These are phyloP conservation scores for Ceratotherium simum DNA, from an alignment of 2,113 vertebrate species.

Conservation along the genomic window DNA sequence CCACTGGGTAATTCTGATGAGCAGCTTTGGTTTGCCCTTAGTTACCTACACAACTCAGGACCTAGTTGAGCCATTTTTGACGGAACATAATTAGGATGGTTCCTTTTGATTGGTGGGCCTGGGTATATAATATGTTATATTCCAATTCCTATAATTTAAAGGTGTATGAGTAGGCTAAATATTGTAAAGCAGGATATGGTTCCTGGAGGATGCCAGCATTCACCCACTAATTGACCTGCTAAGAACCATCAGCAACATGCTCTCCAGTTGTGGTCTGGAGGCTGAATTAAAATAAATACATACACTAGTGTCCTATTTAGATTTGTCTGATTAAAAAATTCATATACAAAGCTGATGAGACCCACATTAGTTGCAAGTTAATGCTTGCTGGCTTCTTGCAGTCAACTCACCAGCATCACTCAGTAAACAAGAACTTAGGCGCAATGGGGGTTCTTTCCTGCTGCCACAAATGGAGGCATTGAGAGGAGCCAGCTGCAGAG, in stretches of 20 bases:
- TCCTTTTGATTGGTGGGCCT: conserved; percentile 40
- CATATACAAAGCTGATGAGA: conserved; percentile 33
- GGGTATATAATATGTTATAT: background rate
- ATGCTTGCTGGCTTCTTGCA: background rate
- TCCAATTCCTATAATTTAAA: conserved; percentile 38
- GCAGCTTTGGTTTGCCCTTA: background rate
- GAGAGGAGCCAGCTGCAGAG: background rate
- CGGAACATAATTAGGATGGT: background rate
- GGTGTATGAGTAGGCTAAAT: background rate
- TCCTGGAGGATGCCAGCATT: conserved; percentile 39
- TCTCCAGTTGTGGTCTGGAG: conserved; percentile 46
- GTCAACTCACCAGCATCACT: background rate
- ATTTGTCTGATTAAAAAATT: conserved; percentile 38
- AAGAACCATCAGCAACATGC: conserved; percentile 61
- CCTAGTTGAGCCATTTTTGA: background rate
- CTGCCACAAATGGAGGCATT: background rate
- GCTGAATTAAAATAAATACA: conserved; percentile 55
- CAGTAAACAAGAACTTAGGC: background rate
- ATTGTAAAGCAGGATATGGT: background rate
- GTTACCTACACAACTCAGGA: conserved; percentile 11
- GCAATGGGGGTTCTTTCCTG: background rate
- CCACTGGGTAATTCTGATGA: conserved; percentile 16
- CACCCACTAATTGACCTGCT: conserved; percentile 63
- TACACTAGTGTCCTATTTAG: conserved; percentile 62
- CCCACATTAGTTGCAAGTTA: conserved; percentile 23